A percentile compares a stretch with the other conserved stretches of the same genome.
Evolutionary conservation across 1,140 invertebrate genomes (phyloP).

Genomic region (Drosophila fuyamai): DNA sequence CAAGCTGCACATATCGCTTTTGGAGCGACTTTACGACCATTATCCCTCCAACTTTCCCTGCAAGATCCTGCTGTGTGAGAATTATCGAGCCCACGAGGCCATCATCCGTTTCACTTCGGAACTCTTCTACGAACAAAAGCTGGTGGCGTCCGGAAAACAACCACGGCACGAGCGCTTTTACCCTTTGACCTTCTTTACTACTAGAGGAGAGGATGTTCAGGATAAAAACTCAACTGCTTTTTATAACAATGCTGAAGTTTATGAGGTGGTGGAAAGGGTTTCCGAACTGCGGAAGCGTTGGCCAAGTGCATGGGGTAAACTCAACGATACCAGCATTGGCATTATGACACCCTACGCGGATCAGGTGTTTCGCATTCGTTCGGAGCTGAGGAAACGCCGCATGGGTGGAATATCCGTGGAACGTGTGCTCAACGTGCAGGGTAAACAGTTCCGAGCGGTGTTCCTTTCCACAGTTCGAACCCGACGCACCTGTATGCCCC

Average conservation of each 20-base stretch:
- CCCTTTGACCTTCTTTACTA: conserved; percentile 93
- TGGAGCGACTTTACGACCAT: conserved; percentile 92
- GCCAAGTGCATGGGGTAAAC: conserved; percentile 91
- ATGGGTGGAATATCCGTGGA: conserved; percentile 93
- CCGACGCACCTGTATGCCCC: conserved; percentile 88
- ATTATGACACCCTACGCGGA: conserved; percentile 95
- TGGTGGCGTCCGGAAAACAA: conserved; percentile 90
- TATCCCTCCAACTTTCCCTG: conserved; percentile 91
- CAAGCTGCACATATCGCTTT: conserved; percentile 91
- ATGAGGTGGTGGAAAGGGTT: conserved; percentile 91
- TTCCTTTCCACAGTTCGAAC: conserved; percentile 94
- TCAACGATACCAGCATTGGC: conserved; percentile 91
- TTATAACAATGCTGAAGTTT: conserved; percentile 93
- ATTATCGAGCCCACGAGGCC: conserved; percentile 93
- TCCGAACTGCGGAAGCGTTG: conserved; percentile 89
- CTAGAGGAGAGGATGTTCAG: conserved; percentile 91
- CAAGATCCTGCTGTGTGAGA: conserved; percentile 93
- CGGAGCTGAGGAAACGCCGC: conserved; percentile 90
- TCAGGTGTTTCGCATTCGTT: conserved; percentile 91
- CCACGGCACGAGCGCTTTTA: conserved; percentile 89
- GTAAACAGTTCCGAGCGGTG: conserved; percentile 94
- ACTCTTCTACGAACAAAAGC: conserved; percentile 92
- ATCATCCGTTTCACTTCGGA: conserved; percentile 93
- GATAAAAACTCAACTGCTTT: conserved; percentile 93
- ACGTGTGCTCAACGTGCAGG: conserved; percentile 94